Evolutionary conservation across 2,113 vertebrate species (phyloP), one percentile per base, ranked within the genome.

Genomic region (Hippocampus comes): DNA sequence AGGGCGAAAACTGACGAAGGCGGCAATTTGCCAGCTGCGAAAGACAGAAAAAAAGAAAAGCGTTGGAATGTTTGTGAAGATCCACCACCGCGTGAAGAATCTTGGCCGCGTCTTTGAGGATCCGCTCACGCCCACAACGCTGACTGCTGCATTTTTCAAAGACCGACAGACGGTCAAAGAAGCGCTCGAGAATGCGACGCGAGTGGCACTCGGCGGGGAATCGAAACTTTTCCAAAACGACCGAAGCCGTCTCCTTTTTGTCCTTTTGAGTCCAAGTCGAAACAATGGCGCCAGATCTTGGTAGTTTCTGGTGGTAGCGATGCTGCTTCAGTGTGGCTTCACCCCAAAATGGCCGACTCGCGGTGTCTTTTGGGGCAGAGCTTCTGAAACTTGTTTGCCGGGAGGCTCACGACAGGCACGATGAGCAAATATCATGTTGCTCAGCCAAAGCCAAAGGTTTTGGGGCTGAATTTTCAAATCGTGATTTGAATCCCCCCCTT

Each of bases 1-100:
- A 38, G 60, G 38, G 67, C 70, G 17, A 17, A 61, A 61, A 67
- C 5, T 41, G 42, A 75, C 72, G 77, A 68, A 75, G 68, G 9
- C 61, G 71, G 30, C 18, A 46, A 64, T 71, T 14, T 21, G 27
- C 3, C 8, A 53, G 76, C 43, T 21, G 63, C 59, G 82, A 74
- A 76, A 57, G 56, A 57, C 0, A 23, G 59, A 42, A n/a, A 63
- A 63, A 61, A 34, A 60, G 63, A 27, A 57, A 14, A 46, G n/a
- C 6, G 21, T 5, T 43, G n/a, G 59, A 72, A 72, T 68, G 10
- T 27, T 12, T 17, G 57, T 9, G 63, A 25, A 25, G 63, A 27
- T 65, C 63, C 63, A 25, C 41, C 41, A 2, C 56, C 15, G 42
- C 1, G 63, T 25, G 23, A 48, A 66, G 23, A 48, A 48, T 48